Percentiles rank a stretch among this genome's conserved stretches.
Conservation (phyloP, 2,113 vertebrate species). For the Uropsilus gracilis region DNA sequence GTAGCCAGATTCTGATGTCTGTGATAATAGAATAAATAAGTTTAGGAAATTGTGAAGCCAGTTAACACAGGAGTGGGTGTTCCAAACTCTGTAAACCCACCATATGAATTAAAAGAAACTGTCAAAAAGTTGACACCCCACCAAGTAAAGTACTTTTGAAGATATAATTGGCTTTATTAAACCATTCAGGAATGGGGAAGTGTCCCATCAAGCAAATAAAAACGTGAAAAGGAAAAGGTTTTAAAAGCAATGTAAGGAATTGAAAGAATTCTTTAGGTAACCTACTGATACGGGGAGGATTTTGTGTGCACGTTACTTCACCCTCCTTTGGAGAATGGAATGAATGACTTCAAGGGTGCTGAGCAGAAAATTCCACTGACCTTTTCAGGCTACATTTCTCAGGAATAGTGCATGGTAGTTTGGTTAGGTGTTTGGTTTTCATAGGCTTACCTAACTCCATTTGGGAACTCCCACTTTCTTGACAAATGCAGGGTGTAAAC, state of each 20-base stretch:
- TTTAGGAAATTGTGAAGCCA: background rate
- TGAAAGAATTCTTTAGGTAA: background rate
- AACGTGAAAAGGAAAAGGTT: background rate
- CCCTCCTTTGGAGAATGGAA: background rate
- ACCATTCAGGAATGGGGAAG: background rate
- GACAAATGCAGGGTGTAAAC: background rate
- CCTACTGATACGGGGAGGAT: background rate
- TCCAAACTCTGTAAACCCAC: background rate
- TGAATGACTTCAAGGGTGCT: background rate
- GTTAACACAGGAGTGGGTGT: background rate
- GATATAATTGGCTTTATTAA: background rate
- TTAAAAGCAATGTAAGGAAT: background rate
- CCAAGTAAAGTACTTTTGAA: background rate
- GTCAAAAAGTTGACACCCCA: background rate
- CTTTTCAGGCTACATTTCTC: background rate
- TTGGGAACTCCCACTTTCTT: background rate
- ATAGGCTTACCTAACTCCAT: background rate
- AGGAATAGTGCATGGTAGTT: background rate
- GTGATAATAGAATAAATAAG: background rate
- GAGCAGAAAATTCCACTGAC: background rate
- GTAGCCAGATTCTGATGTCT: background rate
- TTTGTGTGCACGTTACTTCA: background rate
- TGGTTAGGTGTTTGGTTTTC: background rate
- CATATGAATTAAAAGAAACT: background rate
- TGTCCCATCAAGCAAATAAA: background rate